A percentile compares a stretch with the other conserved stretches of the same genome.
Evolutionary conservation across 1,140 invertebrate genomes (phyloP).

Genomic region (Brachionus rubens): DNA sequence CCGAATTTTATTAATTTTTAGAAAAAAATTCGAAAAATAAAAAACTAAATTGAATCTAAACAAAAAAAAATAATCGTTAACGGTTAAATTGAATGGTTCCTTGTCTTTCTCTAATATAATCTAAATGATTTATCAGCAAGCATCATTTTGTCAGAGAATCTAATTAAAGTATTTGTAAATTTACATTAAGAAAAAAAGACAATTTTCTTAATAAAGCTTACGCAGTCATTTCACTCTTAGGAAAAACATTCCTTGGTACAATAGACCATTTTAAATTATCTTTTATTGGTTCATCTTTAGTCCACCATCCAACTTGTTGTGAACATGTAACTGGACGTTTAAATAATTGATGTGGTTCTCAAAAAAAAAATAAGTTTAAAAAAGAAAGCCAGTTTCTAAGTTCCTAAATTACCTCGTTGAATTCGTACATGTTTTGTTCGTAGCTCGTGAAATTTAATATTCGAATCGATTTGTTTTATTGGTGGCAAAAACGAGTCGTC

Average conservation of each 20-base stretch:
- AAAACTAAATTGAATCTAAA: no score
- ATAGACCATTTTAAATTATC: slow-evolving; percentile 22
- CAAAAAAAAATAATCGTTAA: no score
- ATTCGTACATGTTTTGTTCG: slow-evolving; percentile 37
- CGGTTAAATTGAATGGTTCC: no score
- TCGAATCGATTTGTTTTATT: slow-evolving; percentile 22
- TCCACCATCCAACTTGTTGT: slow-evolving; percentile 40
- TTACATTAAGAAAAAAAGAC: not conserved
- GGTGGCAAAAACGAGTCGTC: slow-evolving; percentile 19
- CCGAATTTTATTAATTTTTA: no score
- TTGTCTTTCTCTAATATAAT: not conserved
- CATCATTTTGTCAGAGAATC: slow-evolving; percentile 34
- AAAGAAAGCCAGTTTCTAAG: not conserved
- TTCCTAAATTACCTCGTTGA: slow-evolving; percentile 1
- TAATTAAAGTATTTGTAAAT: not conserved
- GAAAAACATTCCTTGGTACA: slow-evolving; percentile 23
- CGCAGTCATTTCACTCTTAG: slow-evolving; percentile 41
- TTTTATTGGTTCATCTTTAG: slow-evolving; percentile 39
- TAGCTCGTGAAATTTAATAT: slow-evolving; percentile 3
- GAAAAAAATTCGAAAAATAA: no score
- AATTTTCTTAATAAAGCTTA: not conserved
- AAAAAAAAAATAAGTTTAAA: not conserved
- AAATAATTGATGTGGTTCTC: slow-evolving; percentile 34
- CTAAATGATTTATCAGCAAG: slow-evolving; percentile 38
- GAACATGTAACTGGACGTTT: slow-evolving; percentile 22